phyloP scores from a whole-genome alignment of 2,888 invertebrate species.

The Ariolimax columbianus region DNA sequence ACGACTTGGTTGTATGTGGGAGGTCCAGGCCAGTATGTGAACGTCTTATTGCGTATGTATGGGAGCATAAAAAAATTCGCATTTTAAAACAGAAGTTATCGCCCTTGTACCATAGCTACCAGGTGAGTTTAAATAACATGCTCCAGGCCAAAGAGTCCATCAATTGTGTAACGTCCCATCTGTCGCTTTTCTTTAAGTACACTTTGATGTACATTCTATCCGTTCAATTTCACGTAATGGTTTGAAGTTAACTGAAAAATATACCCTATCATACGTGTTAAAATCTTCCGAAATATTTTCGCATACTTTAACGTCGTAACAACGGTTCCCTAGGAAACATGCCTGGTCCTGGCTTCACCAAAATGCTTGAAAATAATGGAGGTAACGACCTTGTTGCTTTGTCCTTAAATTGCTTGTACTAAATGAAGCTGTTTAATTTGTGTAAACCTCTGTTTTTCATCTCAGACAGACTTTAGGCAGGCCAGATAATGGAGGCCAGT shows the following conservation, averaged over 20 bases:
- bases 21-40: no score
- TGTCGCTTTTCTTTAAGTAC: not conserved
- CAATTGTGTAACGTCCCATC: not conserved
- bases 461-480: not conserved
- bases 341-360: not conserved
- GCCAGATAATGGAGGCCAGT: not conserved
- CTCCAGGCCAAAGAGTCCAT: not conserved
- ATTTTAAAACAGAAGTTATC: not conserved
- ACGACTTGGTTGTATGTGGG: no score
- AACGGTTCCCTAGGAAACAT: not conserved
- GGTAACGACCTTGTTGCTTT: not conserved
- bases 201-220: not conserved
- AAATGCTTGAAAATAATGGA: not conserved
- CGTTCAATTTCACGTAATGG: not conserved
- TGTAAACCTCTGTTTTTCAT: not conserved
- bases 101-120: not conserved
- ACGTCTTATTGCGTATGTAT: no score
- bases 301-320: not conserved
- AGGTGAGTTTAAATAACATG: not conserved
- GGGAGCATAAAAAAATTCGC: no score
- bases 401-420: conserved; percentile 1
- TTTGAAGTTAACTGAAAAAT: no score
- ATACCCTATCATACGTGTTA: not conserved
- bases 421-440: not conserved
- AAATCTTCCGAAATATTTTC: not conserved